Evolutionary conservation across 2,113 vertebrate genomes (phyloP), one percentile per base, ranked within the genome.

Genomic region (Forbesichthys papilliferus): DNA sequence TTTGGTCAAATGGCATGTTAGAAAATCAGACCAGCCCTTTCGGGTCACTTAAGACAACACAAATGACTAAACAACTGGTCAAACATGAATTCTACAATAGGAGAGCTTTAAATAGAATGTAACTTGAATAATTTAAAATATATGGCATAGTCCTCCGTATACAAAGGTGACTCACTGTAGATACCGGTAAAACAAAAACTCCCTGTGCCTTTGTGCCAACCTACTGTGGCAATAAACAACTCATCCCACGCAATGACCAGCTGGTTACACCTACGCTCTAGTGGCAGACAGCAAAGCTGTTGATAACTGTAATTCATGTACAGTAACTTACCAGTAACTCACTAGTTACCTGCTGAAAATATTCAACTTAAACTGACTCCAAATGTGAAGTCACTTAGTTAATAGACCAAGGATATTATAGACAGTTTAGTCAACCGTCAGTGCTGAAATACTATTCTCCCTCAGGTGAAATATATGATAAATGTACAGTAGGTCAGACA

Each of bases 251-350:
- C 81, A 88, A 77, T 82, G 88, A 88, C 90, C 90, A 91, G 90
- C 88, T 91, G 90, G 88, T 88, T 90, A 85, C 86, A 79, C 89
- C 90, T 85, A 90, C 89, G 65, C 84, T 84, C 78, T 88, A 79
- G 86, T 84, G 79, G 76, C 88, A 84, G 88, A 89, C 78, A 69
- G 76, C 71, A 75, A 73, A 83, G 80, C 75, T 86, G 82, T 80
- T 88, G 84, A 85, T 87, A 53, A 55, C 65, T 63, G 64, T 67
- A 57, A 16, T 67, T 33, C 36, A 27, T 27, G 27, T 27, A 27
- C 27, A 27, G 27, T 27, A 27, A 27, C 27, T 27, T 27, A 27
- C 27, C 27, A 27, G 27, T 27, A 27, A 27, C 27, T 27, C 27
- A 27, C 2, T 2, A 27, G 27, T 27, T 27, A 27, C 27, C 27